Evolutionary conservation across 2,888 invertebrate species (phyloP), one percentile per base, ranked within the genome.

Genomic region (Brachyptera putata): DNA sequence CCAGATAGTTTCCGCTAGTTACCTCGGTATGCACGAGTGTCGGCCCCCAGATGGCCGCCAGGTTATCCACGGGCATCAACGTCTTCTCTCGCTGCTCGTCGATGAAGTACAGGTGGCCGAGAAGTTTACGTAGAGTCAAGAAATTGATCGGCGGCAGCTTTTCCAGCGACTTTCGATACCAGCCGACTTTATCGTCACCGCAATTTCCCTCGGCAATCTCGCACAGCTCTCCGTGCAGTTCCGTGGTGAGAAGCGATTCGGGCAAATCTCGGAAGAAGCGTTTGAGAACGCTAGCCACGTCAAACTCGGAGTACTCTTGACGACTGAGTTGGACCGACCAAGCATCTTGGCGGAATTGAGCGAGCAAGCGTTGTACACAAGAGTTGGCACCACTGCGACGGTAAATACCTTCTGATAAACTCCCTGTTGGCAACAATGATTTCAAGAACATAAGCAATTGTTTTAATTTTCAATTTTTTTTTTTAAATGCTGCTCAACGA

Each of bases 31-130:
- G 89, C 82, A 95, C 84, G 60, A 95, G 76, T 1, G 92, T 91
- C 0, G 94, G 93, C 0, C 93, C 93, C 91, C 95, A 94, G 11
- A 94, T 86, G 3, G 92, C 84, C 1, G 94, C 89, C 58, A 95
- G 77, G 75, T 95, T 95, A 63, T 87, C 85, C 0, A 87, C 81
- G 49, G 81, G 84, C 95, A 95, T 95, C 68, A 88, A 82, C 75
- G 95, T 95, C 62, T 84, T 84, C 14, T 81, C 77, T 66, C 84
- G 80, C 73, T 90, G 86, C 1, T 86, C 84, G 68, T 86, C 84
- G 24, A 93, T 80, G 70, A 89, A 89, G 71, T 89, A 81, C 41
- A 95, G 79, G 74, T 95, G 95, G 0, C 86, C 86, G 62, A 94
- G 82, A 60, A 95, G 77, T 68, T 86, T 85, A 59, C 87, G 84